phyloP scores from a whole-genome alignment of 2,113 vertebrate species.

The Lethenteron reissneri region DNA sequence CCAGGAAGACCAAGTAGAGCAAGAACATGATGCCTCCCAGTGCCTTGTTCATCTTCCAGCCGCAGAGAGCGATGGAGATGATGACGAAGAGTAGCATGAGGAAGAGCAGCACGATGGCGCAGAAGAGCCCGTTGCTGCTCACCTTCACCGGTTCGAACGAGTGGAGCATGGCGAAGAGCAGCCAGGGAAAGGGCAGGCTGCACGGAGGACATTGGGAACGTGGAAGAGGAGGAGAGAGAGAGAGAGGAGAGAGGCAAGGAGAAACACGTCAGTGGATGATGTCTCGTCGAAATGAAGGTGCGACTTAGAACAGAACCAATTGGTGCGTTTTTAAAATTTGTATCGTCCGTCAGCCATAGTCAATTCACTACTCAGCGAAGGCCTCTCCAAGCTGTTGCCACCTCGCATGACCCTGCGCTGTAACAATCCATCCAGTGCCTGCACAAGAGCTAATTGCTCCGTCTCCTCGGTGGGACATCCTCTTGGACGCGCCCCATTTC shows the following conservation, averaged over 20 bases:
- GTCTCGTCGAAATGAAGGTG: background rate
- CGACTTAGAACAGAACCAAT: no score
- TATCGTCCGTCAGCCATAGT: no score
- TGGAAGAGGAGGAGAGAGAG: background rate
- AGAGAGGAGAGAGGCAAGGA: background rate
- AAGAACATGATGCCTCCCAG: slow-evolving; percentile 73
- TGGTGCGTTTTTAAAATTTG: no score
- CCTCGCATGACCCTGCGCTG: no score
- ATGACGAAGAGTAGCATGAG: slow-evolving; percentile 93
- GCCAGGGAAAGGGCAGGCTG: slow-evolving; percentile 72
- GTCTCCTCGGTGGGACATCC: no score
- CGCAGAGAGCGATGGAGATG: slow-evolving; percentile 55
- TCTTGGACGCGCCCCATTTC: no score
- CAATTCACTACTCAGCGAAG: no score
- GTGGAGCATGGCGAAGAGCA: slow-evolving; percentile 40
- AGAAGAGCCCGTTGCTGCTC: slow-evolving; percentile 87
- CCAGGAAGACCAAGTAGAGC: slow-evolving; percentile 70
- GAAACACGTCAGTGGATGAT: background rate
- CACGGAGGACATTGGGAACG: slow-evolving; percentile 12
- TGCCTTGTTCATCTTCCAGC: slow-evolving; percentile 82
- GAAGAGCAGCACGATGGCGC: slow-evolving; percentile 80
- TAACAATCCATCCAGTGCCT: no score
- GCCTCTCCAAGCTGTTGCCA: no score
- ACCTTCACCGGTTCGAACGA: slow-evolving; percentile 44
- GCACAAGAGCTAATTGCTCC: no score